Base-by-base conservation (phyloP, 2,113 vertebrate species). In the Siniperca chuatsi region DNA sequence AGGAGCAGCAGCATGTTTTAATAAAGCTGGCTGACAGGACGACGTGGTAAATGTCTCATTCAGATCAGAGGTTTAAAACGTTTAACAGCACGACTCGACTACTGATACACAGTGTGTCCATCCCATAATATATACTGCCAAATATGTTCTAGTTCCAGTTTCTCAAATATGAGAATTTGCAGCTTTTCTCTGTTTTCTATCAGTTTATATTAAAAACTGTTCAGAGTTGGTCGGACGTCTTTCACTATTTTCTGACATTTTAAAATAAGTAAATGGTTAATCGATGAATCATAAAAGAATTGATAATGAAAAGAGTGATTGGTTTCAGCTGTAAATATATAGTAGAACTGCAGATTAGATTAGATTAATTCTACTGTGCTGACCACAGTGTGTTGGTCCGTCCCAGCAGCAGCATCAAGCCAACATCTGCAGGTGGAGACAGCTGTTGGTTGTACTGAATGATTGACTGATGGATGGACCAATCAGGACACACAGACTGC, bases 191-290 rank as follows among this genome's bases (percentile, higher is more conserved):
- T n/a, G n/a, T n/a, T n/a, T n/a, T 29, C 1, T 29, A 1, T 1
- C 1, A 29, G 1, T 1, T 1, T 29, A 29, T 1, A 1, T 1
- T 1, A 1, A 1, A 29, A 1, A 1, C 1, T 1, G 1, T 1
- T 29, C 1, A 29, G 1, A 1, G 4, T n/a, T n/a, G 6, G n/a
- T 1, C 55, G 12, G 55, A n/a, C 57, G 15, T n/a, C 57, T 29
- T 15, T n/a, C 29, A n/a, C n/a, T 15, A n/a, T n/a, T n/a, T 60
- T n/a, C 57, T 8, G n/a, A 29, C 15, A 13, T 60, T n/a, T 29
- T n/a, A 60, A n/a, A n/a, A 60, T 12, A 12, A 60, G 57, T n/a
- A 8, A 11, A 0, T 29, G 29, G 29, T 29, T 29, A 29, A 29
- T 29, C 29, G 29, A 29, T 72, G 2, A 40, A 42, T 57, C 4